Evolutionary conservation across 1,140 invertebrate species (phyloP).

Genomic region (Drosophila rufa): DNA sequence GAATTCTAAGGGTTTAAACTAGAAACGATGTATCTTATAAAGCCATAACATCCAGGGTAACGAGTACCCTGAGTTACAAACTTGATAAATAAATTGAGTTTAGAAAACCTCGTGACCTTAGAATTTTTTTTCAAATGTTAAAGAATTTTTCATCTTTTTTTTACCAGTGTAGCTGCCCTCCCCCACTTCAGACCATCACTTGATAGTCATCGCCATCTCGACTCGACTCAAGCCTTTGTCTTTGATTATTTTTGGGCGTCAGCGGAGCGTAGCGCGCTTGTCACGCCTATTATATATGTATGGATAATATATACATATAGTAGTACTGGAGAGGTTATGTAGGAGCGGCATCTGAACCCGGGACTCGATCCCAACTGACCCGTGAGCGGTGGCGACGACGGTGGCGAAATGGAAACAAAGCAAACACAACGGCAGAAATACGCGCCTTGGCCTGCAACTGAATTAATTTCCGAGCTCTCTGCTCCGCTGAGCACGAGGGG

Average conservation of each 20-base stretch:
- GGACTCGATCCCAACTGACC: constrained; percentile 70
- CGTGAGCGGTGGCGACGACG: constrained; percentile 50
- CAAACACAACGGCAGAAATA: constrained; percentile 74
- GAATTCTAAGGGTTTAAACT: too few relatives aligned
- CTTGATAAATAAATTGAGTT: too few relatives aligned
- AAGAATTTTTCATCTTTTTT: background rate
- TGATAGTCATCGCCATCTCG: constrained; percentile 60
- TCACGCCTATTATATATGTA: constrained; percentile 77
- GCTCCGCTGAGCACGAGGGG: constrained; percentile 65
- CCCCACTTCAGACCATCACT: constrained; percentile 45
- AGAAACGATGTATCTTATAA: too few relatives aligned
- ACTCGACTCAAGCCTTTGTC: constrained; percentile 64
- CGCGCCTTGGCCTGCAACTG: constrained; percentile 63
- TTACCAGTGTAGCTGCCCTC: constrained; percentile 2
- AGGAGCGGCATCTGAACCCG: constrained; percentile 67
- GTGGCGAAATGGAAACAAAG: constrained; percentile 75
- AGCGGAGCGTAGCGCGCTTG: constrained; percentile 80
- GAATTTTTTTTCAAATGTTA: too few relatives aligned
- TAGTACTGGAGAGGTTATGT: constrained; percentile 50
- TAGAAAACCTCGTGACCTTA: too few relatives aligned
- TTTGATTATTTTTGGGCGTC: constrained; percentile 82
- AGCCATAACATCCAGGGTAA: too few relatives aligned
- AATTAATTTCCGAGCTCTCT: constrained; percentile 70
- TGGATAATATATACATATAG: constrained; percentile 13
- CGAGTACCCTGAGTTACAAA: too few relatives aligned